A percentile compares a stretch with the other conserved stretches of the same genome.
phyloP scores from a whole-genome alignment of 1,140 invertebrate genomes.

The Eulimnadia texana region DNA sequence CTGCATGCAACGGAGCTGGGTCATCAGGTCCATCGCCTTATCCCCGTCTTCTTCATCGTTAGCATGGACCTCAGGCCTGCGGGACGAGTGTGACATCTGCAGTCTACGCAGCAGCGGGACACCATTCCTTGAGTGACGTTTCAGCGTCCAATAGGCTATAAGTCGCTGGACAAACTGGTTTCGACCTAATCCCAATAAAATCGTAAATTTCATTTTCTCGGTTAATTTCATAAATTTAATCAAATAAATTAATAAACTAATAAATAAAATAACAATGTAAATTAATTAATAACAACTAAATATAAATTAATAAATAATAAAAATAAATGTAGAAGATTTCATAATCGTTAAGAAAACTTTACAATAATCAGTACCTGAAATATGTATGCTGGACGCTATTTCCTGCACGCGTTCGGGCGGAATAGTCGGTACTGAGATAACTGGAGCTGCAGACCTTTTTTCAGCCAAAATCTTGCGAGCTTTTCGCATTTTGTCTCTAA shows the following conservation, averaged over 20 bases:
- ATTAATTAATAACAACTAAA: neutral
- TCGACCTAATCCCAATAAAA: neutral
- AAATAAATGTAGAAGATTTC: neutral
- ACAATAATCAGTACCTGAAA: neutral
- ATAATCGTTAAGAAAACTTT: too few species aligned
- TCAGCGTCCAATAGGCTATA: conserved; percentile 87
- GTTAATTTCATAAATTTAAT: too few species aligned
- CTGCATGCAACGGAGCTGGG: neutral
- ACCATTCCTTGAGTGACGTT: conserved; percentile 87
- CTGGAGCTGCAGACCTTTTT: conserved; percentile 73
- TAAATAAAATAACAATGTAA: too few species aligned
- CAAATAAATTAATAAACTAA: too few species aligned
- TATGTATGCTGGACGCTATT: conserved; percentile 50
- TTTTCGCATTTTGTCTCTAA: conserved; percentile 53
- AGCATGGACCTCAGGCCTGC: conserved; percentile 15
- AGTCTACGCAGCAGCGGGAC: conserved; percentile 79
- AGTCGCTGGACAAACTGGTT: conserved; percentile 75
- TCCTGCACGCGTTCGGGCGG: conserved; percentile 74
- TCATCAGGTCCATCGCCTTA: conserved; percentile 19
- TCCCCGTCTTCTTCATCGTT: neutral
- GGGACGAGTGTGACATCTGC: conserved; percentile 42
- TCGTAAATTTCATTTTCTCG: neutral
- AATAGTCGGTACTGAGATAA: conserved; percentile 86
- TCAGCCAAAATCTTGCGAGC: conserved; percentile 62
- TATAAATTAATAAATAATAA: neutral